A percentile compares a stretch with the other conserved stretches of the same genome.
These are phyloP conservation scores for Zygothrica quintamaculata DNA, from an alignment of 2,888 invertebrate species.

Conservation along the genomic window DNA sequence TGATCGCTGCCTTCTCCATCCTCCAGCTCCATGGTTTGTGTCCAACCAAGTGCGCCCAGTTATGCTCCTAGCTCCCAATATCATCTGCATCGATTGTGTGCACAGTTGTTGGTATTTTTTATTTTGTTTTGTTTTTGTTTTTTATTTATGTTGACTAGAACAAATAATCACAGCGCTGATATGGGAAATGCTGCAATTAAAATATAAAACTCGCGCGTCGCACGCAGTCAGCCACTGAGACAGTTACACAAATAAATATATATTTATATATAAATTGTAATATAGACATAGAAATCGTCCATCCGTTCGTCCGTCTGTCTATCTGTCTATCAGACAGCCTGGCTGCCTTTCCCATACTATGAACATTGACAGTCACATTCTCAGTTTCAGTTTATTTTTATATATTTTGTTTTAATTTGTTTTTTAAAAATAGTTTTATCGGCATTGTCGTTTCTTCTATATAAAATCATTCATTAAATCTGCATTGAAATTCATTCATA, in stretches of 20 bases:
- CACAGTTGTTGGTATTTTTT: conserved; percentile 37
- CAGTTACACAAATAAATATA: conserved; percentile 20
- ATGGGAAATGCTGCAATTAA: conserved; percentile 78
- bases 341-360: too few relatives aligned
- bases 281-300: conserved; percentile 17
- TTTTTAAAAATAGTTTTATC: conserved; percentile 67
- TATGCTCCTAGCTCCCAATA: conserved; percentile 1
- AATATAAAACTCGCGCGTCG: conserved; percentile 48
- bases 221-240: conserved; percentile 33
- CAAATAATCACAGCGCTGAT: conserved; percentile 75
- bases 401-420: too few relatives aligned
- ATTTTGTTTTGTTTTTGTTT: conserved; percentile 33
- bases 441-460: conserved; percentile 48
- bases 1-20: background rate
- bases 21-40: background rate
- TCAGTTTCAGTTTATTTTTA: background rate
- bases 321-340: conserved; percentile 17
- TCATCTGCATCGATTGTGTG: conserved; percentile 17
- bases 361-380: background rate
- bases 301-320: conserved; percentile 16
- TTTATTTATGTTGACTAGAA: conserved; percentile 72
- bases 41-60: background rate
- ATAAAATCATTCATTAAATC: conserved; percentile 73
- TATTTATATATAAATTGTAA: conserved; percentile 1
- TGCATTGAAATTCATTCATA: conserved; percentile 73